phyloP scores from a whole-genome alignment of 2,797 vertebrate genomes.

The Chelmon rostratus region DNA sequence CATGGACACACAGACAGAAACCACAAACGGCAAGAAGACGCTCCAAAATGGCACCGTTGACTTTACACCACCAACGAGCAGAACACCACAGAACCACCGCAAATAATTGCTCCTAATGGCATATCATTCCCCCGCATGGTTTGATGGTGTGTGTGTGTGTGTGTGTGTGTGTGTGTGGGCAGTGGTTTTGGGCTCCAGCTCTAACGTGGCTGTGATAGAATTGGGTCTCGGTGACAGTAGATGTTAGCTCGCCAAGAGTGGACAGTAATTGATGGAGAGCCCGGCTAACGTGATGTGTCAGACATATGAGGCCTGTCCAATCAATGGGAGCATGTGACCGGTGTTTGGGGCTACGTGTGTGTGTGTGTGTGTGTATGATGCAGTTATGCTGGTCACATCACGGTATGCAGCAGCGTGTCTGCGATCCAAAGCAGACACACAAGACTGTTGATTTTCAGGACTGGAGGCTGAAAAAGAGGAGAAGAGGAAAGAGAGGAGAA shows the following conservation, averaged over 20 bases:
- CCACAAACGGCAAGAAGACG: constrained; percentile 20
- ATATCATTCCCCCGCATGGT: constrained; percentile 37
- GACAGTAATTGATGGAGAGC: constrained; percentile 80
- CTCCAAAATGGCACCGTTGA: constrained; percentile 1
- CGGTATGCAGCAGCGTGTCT: constrained; percentile 37
- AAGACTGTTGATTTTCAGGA: constrained; percentile 60
- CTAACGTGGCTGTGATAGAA: constrained; percentile 62
- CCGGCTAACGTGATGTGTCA: constrained; percentile 78
- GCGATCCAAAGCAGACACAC: constrained; percentile 42
- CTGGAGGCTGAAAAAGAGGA: constrained; percentile 47
- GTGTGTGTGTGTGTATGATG: constrained; percentile 42
- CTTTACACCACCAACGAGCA: constrained; percentile 34
- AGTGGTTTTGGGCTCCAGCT: constrained; percentile 39
- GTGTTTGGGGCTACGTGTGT: constrained; percentile 32
- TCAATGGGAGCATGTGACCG: constrained; percentile 71
- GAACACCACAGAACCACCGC: constrained; percentile 38
- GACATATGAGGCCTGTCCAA: constrained; percentile 81
- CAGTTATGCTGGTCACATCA: constrained; percentile 60
- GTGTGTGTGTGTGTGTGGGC: constrained; percentile 15
- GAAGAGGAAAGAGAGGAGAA: constrained; percentile 29
- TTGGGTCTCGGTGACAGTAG: constrained; percentile 71
- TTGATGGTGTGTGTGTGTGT: constrained; percentile 25
- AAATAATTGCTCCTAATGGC: constrained; percentile 54
- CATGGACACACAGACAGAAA: constrained; percentile 41
- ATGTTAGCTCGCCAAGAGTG: constrained; percentile 52